Percentiles rank a stretch among this genome's conserved stretches.
Evolutionary conservation across 2,888 invertebrate genomes (phyloP).

Genomic region (Pristionchus maxplancki): DNA sequence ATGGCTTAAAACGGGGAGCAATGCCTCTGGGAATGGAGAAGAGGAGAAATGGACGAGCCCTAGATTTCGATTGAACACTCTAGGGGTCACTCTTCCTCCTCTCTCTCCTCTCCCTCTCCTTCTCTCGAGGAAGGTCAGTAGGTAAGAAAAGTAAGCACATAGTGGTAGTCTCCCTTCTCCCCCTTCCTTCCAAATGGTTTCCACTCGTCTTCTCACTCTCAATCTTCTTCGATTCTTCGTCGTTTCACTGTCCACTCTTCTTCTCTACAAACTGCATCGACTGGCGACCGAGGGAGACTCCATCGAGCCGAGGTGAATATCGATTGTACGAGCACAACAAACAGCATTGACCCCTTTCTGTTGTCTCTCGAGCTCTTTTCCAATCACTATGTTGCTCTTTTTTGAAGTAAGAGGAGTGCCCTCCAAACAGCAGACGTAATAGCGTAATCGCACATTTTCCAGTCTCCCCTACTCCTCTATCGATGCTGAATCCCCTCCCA

Average conservation of each 20-base stretch:
- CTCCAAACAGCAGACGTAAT: too few species aligned
- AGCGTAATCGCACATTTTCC: too few species aligned
- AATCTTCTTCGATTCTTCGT: conserved; percentile 43
- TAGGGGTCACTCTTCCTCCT: conserved; percentile 15
- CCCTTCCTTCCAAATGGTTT: background rate
- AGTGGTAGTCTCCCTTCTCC: conserved; percentile 8
- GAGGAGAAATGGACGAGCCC: background rate
- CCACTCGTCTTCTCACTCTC: conserved; percentile 12
- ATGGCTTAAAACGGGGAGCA: too few species aligned
- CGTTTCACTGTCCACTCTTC: conserved; percentile 11
- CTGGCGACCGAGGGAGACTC: background rate
- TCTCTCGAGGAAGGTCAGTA: conserved; percentile 34
- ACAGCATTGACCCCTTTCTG: background rate
- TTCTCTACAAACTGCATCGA: conserved; percentile 35
- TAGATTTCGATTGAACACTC: background rate
- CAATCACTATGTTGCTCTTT: background rate
- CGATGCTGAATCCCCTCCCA: background rate
- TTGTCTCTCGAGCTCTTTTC: background rate
- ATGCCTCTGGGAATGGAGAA: background rate
- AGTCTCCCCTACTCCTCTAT: conserved; percentile 41
- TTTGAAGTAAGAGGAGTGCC: too few species aligned
- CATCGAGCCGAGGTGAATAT: background rate
- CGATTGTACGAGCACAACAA: background rate
- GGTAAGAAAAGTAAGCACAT: conserved; percentile 33
- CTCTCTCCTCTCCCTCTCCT: background rate